Evolutionary conservation across 2,888 invertebrate species (phyloP).

Genomic region (Thymelicus acteon): DNA sequence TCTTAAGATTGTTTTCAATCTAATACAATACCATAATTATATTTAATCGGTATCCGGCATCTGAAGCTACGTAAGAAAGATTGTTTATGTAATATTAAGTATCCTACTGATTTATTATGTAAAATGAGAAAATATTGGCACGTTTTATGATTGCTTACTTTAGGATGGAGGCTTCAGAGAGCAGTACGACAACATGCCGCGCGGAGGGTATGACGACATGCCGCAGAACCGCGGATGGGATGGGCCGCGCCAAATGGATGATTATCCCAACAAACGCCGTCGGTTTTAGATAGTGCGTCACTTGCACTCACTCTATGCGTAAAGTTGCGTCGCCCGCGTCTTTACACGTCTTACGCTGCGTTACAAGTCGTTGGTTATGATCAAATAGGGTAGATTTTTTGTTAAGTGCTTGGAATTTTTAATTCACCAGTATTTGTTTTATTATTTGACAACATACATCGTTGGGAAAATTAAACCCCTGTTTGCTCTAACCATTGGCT

Average conservation of each 20-base stretch:
- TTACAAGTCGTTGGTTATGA: conserved; percentile 38
- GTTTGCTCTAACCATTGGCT: conserved; percentile 40
- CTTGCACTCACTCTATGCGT: conserved; percentile 1
- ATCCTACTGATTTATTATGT: conserved; percentile 38
- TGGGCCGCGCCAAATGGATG: conserved; percentile 84
- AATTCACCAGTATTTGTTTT: background rate
- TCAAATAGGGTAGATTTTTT: conserved; percentile 16
- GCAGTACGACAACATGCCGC: conserved; percentile 81
- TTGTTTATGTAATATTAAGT: conserved; percentile 19
- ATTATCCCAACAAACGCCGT: conserved; percentile 87
- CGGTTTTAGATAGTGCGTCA: conserved; percentile 77
- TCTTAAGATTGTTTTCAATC: background rate
- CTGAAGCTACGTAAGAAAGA: conserved; percentile 11
- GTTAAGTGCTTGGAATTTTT: background rate
- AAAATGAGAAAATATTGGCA: conserved; percentile 69
- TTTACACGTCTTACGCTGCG: conserved; percentile 8
- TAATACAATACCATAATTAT: background rate
- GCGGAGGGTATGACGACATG: conserved; percentile 76
- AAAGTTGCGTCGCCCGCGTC: conserved; percentile 14
- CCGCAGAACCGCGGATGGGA: conserved; percentile 84
- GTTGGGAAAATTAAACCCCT: conserved; percentile 18
- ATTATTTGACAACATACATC: conserved; percentile 16
- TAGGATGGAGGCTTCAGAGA: conserved; percentile 84
- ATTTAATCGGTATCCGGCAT: conserved; percentile 1
- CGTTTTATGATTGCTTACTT: conserved; percentile 79